These are phyloP conservation scores for Phataginus tricuspis DNA, from an alignment of 2,797 vertebrate species.

Conservation along the genomic window DNA sequence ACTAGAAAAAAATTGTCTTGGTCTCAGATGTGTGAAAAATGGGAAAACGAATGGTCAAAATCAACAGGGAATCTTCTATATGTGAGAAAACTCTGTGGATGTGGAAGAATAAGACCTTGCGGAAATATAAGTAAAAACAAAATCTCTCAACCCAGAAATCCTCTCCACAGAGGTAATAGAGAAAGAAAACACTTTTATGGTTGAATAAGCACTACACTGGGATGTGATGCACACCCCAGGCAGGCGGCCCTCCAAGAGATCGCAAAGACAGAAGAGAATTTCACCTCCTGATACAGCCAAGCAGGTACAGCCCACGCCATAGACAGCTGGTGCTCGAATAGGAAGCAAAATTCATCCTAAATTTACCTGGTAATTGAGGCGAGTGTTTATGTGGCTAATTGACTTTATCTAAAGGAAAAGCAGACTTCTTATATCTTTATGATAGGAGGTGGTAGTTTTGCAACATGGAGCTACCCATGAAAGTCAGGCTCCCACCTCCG, in stretches of 20 bases:
- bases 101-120: not conserved
- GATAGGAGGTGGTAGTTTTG: not conserved
- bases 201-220: not conserved
- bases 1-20: not conserved
- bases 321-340: not conserved
- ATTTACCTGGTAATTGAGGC: not conserved
- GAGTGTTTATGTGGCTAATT: not conserved
- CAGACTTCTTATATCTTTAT: not conserved
- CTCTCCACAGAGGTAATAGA: not conserved
- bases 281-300: not conserved
- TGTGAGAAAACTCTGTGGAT: slow-evolving; percentile 27
- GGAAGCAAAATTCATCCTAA: not conserved
- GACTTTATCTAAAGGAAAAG: not conserved
- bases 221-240: not conserved
- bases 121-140: not conserved
- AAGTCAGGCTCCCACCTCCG: not conserved
- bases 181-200: not conserved
- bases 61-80: not conserved
- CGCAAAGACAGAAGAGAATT: not conserved
- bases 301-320: not conserved
- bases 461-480: not conserved
- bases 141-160: not conserved
- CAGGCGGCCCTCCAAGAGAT: not conserved
- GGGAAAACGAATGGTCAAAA: not conserved
- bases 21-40: not conserved